These are phyloP conservation scores for Macrophya alboannulata DNA, from an alignment of 2,888 invertebrate genomes.

Conservation along the genomic window DNA sequence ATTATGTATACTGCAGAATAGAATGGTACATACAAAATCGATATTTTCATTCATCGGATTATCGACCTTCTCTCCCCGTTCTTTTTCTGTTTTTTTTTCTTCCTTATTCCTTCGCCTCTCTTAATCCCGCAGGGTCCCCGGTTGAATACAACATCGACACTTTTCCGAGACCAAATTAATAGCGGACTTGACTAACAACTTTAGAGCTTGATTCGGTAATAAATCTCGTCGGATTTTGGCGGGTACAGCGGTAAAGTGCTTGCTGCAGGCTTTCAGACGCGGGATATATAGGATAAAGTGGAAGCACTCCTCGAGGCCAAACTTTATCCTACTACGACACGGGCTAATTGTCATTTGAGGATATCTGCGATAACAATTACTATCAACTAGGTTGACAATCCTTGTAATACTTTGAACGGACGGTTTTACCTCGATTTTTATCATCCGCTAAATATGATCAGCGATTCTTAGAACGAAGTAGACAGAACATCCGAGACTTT, in stretches of 20 bases:
- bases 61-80: neutral
- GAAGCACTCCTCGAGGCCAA: constrained; percentile 46
- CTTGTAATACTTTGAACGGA: neutral
- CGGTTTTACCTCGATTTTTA: neutral
- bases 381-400: constrained; percentile 27
- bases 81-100: neutral
- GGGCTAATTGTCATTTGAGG: constrained; percentile 38
- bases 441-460: no score
- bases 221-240: constrained; percentile 68
- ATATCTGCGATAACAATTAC: constrained; percentile 39
- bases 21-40: neutral
- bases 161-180: constrained; percentile 67
- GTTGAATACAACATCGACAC: constrained; percentile 21
- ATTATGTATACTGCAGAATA: neutral
- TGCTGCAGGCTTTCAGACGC: constrained; percentile 14
- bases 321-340: constrained; percentile 30
- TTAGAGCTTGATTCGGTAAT: constrained; percentile 71
- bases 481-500: no score
- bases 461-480: no score
- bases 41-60: neutral
- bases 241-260: constrained; percentile 21
- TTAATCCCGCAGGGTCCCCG: constrained; percentile 31
- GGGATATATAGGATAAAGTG: neutral
- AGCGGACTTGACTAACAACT: constrained; percentile 71
- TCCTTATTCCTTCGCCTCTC: neutral